These are phyloP conservation scores for Andrena fulva DNA, from an alignment of 2,888 invertebrate genomes.

Conservation along the genomic window DNA sequence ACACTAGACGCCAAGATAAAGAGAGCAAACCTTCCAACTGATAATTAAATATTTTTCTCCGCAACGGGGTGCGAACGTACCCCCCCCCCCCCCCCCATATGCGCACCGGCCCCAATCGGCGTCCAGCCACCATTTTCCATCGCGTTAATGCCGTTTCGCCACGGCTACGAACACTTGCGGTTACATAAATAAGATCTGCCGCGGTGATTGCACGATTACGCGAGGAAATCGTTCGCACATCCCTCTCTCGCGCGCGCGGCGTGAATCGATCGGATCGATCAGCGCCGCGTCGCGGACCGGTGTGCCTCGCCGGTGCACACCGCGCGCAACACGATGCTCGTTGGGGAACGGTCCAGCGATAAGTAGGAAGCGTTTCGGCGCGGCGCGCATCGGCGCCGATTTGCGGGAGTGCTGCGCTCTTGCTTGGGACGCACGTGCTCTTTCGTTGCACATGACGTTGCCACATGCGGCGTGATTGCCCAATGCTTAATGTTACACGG, in stretches of 20 bases:
- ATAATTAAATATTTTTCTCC: slow-evolving; percentile 27
- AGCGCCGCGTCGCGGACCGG: neutral
- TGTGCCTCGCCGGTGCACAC: neutral
- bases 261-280: slow-evolving; percentile 32
- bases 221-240: slow-evolving; percentile 43
- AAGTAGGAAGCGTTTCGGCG: slow-evolving; percentile 45
- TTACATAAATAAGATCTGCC: slow-evolving; percentile 46
- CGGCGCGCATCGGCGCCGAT: slow-evolving; percentile 17
- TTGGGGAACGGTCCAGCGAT: slow-evolving; percentile 3
- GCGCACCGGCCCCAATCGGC: too few species aligned
- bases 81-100: neutral
- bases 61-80: slow-evolving; percentile 21
- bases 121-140: slow-evolving; percentile 12
- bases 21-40: neutral
- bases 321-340: neutral
- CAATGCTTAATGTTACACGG: slow-evolving; percentile 77
- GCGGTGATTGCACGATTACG: slow-evolving; percentile 40
- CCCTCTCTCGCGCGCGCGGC: neutral
- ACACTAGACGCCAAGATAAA: neutral
- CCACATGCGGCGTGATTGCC: slow-evolving; percentile 77
- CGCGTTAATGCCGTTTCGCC: slow-evolving; percentile 11
- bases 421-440: slow-evolving; percentile 77
- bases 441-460: slow-evolving; percentile 77
- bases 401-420: slow-evolving; percentile 21
- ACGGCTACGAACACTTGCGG: slow-evolving; percentile 13